phyloP scores from a whole-genome alignment of 2,888 invertebrate species.

The Parnassius orleans region DNA sequence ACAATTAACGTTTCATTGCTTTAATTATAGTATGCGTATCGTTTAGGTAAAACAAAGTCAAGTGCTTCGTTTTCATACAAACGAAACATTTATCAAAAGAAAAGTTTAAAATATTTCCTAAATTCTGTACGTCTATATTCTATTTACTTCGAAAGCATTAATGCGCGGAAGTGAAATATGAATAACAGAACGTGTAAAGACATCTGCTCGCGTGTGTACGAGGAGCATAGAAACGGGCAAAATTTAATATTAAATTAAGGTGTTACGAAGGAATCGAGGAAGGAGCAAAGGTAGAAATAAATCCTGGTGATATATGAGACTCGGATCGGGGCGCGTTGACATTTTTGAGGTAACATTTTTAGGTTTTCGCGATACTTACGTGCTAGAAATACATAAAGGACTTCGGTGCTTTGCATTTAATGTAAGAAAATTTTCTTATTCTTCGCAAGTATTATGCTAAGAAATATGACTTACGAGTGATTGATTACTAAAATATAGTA shows the following conservation, averaged over 20 bases:
- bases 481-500: too few relatives aligned
- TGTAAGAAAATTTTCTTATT: too few relatives aligned
- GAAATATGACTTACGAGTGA: too few relatives aligned
- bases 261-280: constrained; percentile 75
- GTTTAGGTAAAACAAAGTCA: too few relatives aligned
- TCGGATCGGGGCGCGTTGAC: constrained; percentile 65
- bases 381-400: constrained; percentile 23
- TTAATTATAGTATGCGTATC: too few relatives aligned
- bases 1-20: too few relatives aligned
- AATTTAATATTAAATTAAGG: constrained; percentile 81
- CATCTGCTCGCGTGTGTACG: constrained; percentile 58
- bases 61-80: too few relatives aligned
- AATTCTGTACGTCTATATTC: constrained; percentile 19
- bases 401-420: too few relatives aligned
- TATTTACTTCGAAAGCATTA: constrained; percentile 43
- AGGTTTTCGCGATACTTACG: constrained; percentile 42
- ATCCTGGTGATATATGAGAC: constrained; percentile 74
- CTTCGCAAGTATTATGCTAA: too few relatives aligned
- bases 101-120: constrained; percentile 24
- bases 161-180: constrained; percentile 64
- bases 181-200: constrained; percentile 72
- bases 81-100: not conserved
- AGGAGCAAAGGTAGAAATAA: constrained; percentile 72
- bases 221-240: constrained; percentile 57
- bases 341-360: constrained; percentile 72